Evolutionary conservation across 2,113 vertebrate genomes (phyloP).

Genomic region (Caloenas nicobarica): DNA sequence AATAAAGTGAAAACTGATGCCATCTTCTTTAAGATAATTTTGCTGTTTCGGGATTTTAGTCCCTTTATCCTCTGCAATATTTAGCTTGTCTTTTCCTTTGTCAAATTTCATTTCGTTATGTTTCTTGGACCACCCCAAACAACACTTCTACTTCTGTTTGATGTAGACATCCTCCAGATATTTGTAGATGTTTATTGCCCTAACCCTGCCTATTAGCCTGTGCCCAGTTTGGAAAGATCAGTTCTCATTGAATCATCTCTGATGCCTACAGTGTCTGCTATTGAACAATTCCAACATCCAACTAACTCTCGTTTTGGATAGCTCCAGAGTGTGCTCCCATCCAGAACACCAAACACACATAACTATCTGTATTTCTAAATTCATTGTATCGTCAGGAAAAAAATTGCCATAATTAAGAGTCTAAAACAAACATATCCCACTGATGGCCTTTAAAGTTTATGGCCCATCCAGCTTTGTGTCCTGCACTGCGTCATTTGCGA

Average conservation of each 20-base stretch:
- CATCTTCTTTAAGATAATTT: not conserved
- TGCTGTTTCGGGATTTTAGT: not conserved
- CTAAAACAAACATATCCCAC: slow-evolving; percentile 36
- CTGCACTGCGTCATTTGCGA: slow-evolving; percentile 11
- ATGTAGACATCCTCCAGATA: not conserved
- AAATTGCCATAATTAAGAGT: slow-evolving; percentile 25
- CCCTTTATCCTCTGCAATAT: not conserved
- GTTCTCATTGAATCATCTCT: not conserved
- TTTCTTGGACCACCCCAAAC: not conserved
- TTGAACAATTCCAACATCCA: not conserved
- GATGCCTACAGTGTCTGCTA: not conserved
- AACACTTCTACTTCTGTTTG: not conserved
- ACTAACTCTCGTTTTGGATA: not conserved
- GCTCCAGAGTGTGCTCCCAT: not conserved
- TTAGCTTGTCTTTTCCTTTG: not conserved
- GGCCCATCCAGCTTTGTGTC: not conserved
- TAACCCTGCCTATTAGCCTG: not conserved
- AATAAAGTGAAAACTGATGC: not conserved
- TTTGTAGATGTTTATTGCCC: not conserved
- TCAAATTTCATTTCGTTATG: not conserved
- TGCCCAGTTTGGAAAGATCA: not conserved
- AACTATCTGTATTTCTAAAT: not conserved
- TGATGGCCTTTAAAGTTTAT: slow-evolving; percentile 47
- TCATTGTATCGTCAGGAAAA: not conserved
- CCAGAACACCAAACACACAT: not conserved